Evolutionary conservation across 2,113 vertebrate species (phyloP).

Genomic region (Psophia crepitans): DNA sequence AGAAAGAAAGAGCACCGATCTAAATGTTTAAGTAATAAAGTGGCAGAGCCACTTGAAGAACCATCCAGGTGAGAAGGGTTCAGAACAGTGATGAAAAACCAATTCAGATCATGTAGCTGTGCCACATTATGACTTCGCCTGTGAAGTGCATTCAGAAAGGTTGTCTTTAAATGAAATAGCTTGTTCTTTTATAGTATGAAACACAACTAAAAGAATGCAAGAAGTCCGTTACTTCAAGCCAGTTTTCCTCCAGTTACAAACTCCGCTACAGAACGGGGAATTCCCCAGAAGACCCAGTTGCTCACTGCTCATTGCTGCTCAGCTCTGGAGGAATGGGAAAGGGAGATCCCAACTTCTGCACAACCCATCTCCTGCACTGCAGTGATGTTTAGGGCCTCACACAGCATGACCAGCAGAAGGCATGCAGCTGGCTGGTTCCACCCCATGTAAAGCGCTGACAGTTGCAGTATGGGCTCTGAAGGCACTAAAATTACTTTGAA

Average conservation of each 20-base stretch:
- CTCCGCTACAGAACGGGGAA: neutral
- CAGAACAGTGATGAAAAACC: neutral
- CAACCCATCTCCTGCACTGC: neutral
- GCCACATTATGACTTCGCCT: neutral
- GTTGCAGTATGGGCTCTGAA: neutral
- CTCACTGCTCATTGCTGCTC: neutral
- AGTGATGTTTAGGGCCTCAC: neutral
- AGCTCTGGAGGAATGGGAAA: neutral
- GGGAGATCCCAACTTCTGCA: neutral
- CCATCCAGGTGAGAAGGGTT: neutral
- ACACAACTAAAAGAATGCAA: neutral
- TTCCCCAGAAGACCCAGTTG: neutral
- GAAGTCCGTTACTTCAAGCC: neutral
- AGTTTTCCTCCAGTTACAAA: neutral
- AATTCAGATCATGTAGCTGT: neutral
- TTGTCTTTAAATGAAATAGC: neutral
- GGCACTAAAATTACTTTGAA: neutral
- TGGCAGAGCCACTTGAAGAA: neutral
- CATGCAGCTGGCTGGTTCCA: neutral
- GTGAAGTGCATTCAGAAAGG: neutral
- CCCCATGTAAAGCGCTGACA: neutral
- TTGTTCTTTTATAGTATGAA: neutral
- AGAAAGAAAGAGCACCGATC: neutral
- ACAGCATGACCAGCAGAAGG: neutral
- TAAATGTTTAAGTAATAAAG: neutral